Percentiles rank a stretch among this genome's conserved stretches.
Evolutionary conservation across 2,113 vertebrate species (phyloP).

Genomic region (Etheostoma spectabile): DNA sequence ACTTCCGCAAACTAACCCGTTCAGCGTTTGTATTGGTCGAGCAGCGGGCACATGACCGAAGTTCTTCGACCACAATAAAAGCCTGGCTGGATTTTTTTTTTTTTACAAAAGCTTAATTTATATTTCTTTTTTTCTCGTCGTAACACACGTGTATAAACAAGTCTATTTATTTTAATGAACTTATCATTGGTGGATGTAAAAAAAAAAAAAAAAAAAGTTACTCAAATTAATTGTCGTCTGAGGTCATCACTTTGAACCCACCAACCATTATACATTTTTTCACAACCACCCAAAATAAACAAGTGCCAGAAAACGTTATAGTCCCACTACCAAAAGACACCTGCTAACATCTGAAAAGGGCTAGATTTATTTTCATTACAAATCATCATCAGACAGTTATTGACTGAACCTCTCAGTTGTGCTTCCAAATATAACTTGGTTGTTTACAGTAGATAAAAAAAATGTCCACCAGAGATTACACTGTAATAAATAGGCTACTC

Average conservation of each 20-base stretch:
- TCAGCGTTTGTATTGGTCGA: slow-evolving; percentile 60
- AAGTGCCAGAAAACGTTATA: neutral
- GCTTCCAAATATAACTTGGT: neutral
- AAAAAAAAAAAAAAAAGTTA: neutral
- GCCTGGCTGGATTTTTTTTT: neutral
- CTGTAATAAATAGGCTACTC: neutral
- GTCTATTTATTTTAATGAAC: neutral
- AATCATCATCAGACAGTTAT: neutral
- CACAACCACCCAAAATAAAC: neutral
- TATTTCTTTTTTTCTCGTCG: too few relatives aligned
- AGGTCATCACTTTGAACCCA: neutral
- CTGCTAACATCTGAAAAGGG: too few relatives aligned
- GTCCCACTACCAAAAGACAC: too few relatives aligned
- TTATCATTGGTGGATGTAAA: neutral
- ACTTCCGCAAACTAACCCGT: slow-evolving; percentile 66
- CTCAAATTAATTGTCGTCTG: neutral
- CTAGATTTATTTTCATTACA: slow-evolving; percentile 11
- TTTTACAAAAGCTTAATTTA: neutral
- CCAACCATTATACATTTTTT: neutral
- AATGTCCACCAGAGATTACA: slow-evolving; percentile 45
- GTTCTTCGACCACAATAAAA: slow-evolving; percentile 18
- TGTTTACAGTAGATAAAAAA: slow-evolving; percentile 37
- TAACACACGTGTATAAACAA: neutral
- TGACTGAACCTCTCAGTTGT: neutral
- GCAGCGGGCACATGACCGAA: slow-evolving; percentile 29